Conservation (phyloP, 2,888 invertebrate species). For the Chrysolina haemoptera region DNA sequence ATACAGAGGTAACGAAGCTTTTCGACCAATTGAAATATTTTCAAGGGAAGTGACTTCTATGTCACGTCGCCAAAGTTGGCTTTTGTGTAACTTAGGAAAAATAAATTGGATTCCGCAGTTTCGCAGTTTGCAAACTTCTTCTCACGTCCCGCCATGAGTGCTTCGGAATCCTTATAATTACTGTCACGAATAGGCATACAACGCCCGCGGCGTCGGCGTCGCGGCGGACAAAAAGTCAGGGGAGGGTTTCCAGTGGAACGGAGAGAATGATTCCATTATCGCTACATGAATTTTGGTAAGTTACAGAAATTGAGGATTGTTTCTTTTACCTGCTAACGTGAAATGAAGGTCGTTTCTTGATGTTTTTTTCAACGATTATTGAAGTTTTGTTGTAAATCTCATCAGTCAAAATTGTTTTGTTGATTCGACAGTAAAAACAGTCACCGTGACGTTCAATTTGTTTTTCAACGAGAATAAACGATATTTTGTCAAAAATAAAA, state of each 20-base stretch:
- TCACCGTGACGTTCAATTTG: too few species aligned
- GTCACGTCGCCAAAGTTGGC: constrained; percentile 52
- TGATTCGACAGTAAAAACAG: too few species aligned
- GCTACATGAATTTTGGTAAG: not conserved
- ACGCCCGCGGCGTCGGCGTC: not conserved
- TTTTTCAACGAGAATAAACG: too few species aligned
- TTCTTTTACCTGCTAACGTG: not conserved
- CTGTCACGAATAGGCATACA: constrained; percentile 31
- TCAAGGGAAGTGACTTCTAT: constrained; percentile 47
- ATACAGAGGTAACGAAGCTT: constrained; percentile 45
- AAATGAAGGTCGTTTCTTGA: not conserved
- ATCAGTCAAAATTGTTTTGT: too few species aligned
- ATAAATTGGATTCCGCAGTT: constrained; percentile 54
- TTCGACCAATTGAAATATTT: constrained; percentile 52
- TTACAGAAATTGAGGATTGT: too few species aligned
- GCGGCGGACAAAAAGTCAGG: not conserved
- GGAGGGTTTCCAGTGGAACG: not conserved
- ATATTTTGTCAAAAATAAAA: too few species aligned
- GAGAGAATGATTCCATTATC: not conserved
- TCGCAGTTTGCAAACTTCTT: constrained; percentile 50
- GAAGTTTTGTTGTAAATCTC: too few species aligned
- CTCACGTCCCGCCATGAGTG: constrained; percentile 28
- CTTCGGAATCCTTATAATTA: constrained; percentile 36
- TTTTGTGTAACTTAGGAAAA: constrained; percentile 52
- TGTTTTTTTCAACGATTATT: not conserved